Evolutionary conservation across 2,113 vertebrate genomes (phyloP).

Genomic region (Diglossa brunneiventris): DNA sequence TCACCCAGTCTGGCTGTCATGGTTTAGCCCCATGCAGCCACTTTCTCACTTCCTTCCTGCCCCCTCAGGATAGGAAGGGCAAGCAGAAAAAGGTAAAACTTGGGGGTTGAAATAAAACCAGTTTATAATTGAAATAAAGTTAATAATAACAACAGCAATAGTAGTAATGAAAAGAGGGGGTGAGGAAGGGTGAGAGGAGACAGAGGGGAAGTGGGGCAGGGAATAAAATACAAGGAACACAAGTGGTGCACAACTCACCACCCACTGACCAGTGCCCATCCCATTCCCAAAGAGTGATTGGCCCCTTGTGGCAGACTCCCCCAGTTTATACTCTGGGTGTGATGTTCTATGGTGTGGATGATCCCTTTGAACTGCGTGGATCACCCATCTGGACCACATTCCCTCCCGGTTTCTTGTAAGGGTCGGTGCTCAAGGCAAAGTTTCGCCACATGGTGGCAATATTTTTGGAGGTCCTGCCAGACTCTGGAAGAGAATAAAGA

Average conservation of each 20-base stretch:
- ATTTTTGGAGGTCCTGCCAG: neutral
- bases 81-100: neutral
- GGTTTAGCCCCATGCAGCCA: neutral
- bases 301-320: neutral
- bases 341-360: neutral
- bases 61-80: neutral
- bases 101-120: neutral
- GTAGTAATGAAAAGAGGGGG: neutral
- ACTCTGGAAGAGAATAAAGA: neutral
- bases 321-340: accelerated
- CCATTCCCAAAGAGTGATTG: neutral
- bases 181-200: neutral
- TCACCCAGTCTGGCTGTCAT: neutral
- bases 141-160: neutral
- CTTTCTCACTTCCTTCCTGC: neutral
- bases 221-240: neutral
- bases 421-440: neutral
- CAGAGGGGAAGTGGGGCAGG: neutral
- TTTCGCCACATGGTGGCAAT: neutral
- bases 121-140: neutral
- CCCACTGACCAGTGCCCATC: neutral
- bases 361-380: neutral
- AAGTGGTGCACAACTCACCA: neutral
- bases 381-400: neutral
- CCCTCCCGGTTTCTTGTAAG: neutral